Conservation (phyloP, 2,113 vertebrate genomes). For the Hydropotes inermis region DNA sequence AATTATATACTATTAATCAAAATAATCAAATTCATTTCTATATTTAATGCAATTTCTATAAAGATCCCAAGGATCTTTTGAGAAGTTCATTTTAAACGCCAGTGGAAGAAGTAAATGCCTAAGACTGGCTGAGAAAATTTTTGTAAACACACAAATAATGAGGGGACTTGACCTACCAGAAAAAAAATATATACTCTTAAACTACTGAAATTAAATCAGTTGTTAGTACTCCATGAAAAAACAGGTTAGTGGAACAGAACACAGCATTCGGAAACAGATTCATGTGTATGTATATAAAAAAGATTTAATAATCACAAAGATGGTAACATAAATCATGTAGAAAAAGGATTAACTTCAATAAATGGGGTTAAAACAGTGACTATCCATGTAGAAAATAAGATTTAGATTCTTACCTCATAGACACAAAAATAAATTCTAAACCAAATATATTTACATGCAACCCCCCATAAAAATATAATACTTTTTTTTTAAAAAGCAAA, state of each 20-base stretch:
- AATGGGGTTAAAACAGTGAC: background rate
- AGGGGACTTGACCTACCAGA: background rate
- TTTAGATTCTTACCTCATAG: background rate
- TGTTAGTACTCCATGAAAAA: background rate
- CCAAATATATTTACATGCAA: background rate
- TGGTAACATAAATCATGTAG: background rate
- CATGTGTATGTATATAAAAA: background rate
- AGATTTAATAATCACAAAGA: background rate
- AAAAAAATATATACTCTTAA: background rate
- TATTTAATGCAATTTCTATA: background rate
- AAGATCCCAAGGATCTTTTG: background rate
- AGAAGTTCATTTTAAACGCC: slow-evolving; percentile 13
- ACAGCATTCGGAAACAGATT: background rate
- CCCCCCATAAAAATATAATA: background rate
- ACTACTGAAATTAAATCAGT: background rate
- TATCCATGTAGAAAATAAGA: background rate
- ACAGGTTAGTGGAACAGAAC: background rate
- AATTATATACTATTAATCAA: background rate
- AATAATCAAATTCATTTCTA: background rate
- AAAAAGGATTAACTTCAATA: background rate
- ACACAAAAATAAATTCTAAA: background rate
- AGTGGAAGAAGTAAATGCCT: background rate
- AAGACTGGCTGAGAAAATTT: background rate
- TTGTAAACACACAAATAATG: background rate
- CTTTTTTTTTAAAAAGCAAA: background rate